Evolutionary conservation across 92 coral and sea anemone genomes (phyloP).

Genomic region (Palythoa caribaeorum): DNA sequence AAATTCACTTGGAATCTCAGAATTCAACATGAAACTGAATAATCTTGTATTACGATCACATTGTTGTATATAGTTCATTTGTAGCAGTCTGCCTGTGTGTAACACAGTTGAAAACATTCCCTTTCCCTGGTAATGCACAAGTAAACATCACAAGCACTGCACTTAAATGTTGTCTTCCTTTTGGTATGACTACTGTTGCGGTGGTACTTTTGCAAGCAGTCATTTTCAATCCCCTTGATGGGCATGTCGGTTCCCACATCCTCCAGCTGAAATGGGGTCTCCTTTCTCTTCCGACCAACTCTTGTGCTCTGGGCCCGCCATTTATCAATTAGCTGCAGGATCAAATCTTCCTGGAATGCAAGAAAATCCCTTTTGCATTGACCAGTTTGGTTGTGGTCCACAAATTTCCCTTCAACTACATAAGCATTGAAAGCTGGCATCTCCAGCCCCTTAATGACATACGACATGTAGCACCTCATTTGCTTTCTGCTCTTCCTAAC

Average conservation of each 20-base stretch:
- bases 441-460: constrained; percentile 19
- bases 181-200: no score
- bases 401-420: constrained; percentile 33
- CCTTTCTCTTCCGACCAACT: constrained; percentile 52
- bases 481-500: constrained; percentile 29
- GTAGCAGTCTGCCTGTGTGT: constrained; percentile 48
- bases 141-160: no score
- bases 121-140: constrained; percentile 57
- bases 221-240: constrained; percentile 29
- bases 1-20: no score
- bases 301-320: constrained; percentile 44
- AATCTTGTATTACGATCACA: no score
- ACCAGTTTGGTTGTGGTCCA: not conserved
- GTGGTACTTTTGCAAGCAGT: no score
- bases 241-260: constrained; percentile 51
- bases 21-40: no score
- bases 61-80: no score
- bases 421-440: constrained; percentile 42
- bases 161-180: no score
- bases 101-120: constrained; percentile 45
- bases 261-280: constrained; percentile 31
- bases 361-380: constrained; percentile 41
- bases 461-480: constrained; percentile 56
- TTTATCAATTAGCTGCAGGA: constrained; percentile 23
- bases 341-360: constrained; percentile 52